phyloP scores from a whole-genome alignment of 2,797 vertebrate genomes.

The Petrocephalus schoutedeni region DNA sequence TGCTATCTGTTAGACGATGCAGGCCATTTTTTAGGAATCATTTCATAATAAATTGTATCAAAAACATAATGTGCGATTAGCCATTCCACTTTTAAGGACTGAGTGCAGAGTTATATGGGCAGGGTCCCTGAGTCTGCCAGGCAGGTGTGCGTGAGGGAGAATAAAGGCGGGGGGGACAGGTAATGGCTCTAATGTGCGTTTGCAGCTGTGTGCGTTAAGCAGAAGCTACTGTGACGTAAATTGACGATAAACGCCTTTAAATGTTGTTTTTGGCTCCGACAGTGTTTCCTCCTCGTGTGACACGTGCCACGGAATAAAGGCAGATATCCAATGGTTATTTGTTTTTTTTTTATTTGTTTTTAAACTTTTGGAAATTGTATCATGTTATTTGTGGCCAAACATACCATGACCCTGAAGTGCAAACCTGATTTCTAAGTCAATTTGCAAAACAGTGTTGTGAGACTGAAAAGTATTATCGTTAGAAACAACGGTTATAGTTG shows the following conservation, averaged over 20 bases:
- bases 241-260: neutral
- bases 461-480: neutral
- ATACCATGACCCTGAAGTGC: neutral
- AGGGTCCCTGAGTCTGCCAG: neutral
- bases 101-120: neutral
- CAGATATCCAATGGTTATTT: neutral
- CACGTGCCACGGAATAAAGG: neutral
- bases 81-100: neutral
- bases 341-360: neutral
- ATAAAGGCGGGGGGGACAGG: neutral
- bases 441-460: neutral
- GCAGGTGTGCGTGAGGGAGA: neutral
- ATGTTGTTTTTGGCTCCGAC: neutral
- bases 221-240: neutral
- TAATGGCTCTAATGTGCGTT: neutral
- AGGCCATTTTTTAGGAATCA: neutral
- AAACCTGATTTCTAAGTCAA: no score
- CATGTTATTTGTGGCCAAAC: neutral
- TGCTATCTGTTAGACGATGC: no score
- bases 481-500: neutral
- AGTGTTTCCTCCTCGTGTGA: neutral
- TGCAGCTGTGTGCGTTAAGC: neutral
- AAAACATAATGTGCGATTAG: neutral
- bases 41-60: neutral
- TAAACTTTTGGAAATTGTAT: neutral